Base-by-base conservation (phyloP, 2,797 vertebrate genomes). In the Poliocrania exsul region DNA sequence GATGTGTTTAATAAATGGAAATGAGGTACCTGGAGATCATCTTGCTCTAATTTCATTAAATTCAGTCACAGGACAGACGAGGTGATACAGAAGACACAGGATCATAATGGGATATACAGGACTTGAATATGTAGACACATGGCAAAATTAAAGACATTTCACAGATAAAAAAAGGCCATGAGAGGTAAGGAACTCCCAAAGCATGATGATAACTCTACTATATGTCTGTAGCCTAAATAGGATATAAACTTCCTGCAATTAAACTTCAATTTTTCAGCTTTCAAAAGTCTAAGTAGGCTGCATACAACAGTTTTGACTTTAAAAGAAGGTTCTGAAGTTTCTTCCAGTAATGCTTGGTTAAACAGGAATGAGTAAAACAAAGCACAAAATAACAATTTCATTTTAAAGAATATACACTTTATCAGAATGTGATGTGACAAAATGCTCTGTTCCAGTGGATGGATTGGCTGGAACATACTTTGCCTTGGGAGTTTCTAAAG, bases 401-500 rank as follows among this genome's bases (percentile, higher is more conserved):
- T 85, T 89, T 87, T 84, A 85, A 87, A 88, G 42, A 13, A 38
- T 25, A 80, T 70, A 58, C 5, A 33, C 19, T 47, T 85, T 33
- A 80, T 49, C 51, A 33, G 31, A 95, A 95, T 85, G 38, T 14
- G 40, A 87, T 87, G 74, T 77, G 93, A 96, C 93, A 75, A 12
- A 60, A 16, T 26, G 44, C 38, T 1, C 0, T 23, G 25, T 51
- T 91, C 29, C n/a, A 10, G 10, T 37, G 54, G 42, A 54, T 14
- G 13, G 56, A 40, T 51, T 89, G 71, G 23, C 25, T 90, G 56
- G 64, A 89, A 91, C 81, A 87, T 7, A 73, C 33, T 80, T 95
- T 93, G 90, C 87, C 95, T 77, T 93, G 85, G 81, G 90, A 93
- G 51, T 70, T 92, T 92, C 81, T 91, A 56, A 91, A 87, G 49